These are phyloP conservation scores for Rhorus exstirpatorius DNA, from an alignment of 2,888 invertebrate species.

Conservation along the genomic window DNA sequence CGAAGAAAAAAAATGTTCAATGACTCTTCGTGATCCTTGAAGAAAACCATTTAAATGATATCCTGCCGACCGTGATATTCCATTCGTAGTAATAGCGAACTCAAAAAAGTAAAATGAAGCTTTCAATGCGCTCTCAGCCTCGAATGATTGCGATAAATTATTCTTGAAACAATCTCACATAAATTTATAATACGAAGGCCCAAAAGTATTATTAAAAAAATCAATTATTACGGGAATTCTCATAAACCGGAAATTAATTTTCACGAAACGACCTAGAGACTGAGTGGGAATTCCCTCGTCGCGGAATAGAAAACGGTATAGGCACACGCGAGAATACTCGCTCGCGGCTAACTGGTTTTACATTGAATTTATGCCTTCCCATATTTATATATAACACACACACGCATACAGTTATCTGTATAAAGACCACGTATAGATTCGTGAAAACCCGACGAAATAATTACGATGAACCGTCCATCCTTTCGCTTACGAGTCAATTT, in stretches of 20 bases:
- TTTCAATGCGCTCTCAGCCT: conserved; percentile 5
- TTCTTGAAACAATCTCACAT: conserved; percentile 7
- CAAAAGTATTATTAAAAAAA: conserved; percentile 26
- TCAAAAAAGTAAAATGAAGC: conserved; percentile 22
- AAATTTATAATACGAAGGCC: conserved; percentile 11
- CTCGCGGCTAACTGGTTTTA: conserved; percentile 47
- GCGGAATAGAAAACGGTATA: neutral
- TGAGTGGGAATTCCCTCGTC: conserved; percentile 28
- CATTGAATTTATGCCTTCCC: conserved; percentile 34
- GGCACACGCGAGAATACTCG: conserved; percentile 49
- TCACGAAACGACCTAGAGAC: conserved; percentile 45
- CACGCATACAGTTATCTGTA: too few relatives aligned
- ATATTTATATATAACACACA: conserved; percentile 24
- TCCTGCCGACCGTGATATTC: too few relatives aligned
- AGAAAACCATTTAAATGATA: too few relatives aligned
- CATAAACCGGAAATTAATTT: conserved; percentile 59
- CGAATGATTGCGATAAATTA: conserved; percentile 29
- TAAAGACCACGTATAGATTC: neutral
- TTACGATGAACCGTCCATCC: conserved; percentile 32
- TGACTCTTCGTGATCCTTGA: too few relatives aligned
- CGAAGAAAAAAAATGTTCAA: too few relatives aligned
- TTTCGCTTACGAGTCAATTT: conserved; percentile 27
- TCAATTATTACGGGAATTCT: conserved; percentile 51
- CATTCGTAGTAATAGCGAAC: conserved; percentile 29
- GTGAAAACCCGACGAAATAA: conserved; percentile 26